Evolutionary conservation across 2,888 invertebrate species (phyloP), one percentile per base, ranked within the genome.

Genomic region (Scaptodrosophila latifasciaeformis): DNA sequence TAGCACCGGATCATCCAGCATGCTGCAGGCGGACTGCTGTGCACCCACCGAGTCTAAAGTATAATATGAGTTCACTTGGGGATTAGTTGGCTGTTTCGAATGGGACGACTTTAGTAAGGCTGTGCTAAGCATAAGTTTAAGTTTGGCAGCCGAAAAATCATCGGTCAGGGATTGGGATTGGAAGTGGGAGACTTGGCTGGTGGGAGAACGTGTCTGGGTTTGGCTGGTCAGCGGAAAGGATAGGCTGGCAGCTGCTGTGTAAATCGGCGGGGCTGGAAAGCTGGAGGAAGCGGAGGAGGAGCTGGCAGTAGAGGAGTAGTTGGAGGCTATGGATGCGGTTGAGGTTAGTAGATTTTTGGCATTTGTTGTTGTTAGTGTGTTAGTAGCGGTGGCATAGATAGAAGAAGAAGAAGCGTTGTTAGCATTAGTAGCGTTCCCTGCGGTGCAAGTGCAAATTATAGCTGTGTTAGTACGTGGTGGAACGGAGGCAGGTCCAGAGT

Each of bases 1-100:
- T 72, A 85, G 82, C 4, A 88, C 88, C 15, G 84, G 86, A 59
- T 88, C 88, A 24, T 71, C 71, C 48, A 67, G 57, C 12, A 48
- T 7, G 18, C 49, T 46, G 19, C 49, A 49, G 34, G 59, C 34
- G 2, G 58, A 50, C 35, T 15, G 19, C 6, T 37, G 39, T 18
- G 39, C 30, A 12, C 34, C 44, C 29, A 60, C 46, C 18, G 70
- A 52, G 65, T 82, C 82, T 82, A 80, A 64, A 68, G 70, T 79
- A 74, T 80, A 81, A 81, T 81, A 24, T 24, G 24, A 70, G 71
- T 82, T 79, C 61, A 75, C 65, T 68, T 65, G 60, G 48, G 72
- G 59, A 78, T 81, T 81, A 81, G 69, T 80, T 40, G 70, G 60
- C 43, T 70, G 71, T 60, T 60, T 59, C 46, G 69, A 55, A 43